Conservation (phyloP, 30 jellyfish, hydroid and myxozoan species). For the Turritopsis rubra region DNA sequence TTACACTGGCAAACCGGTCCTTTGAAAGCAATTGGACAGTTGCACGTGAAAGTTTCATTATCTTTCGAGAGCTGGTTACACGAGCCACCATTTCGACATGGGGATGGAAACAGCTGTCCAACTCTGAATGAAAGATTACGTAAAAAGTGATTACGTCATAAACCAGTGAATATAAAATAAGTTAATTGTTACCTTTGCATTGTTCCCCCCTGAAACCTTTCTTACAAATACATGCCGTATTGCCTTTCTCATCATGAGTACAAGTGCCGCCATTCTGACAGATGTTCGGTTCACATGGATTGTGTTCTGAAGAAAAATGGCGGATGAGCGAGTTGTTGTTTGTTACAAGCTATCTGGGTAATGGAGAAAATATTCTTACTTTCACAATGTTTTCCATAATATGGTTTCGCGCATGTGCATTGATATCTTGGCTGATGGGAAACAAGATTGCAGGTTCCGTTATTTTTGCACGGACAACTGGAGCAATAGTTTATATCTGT, state of each 20-base stretch:
- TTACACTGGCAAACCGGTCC: conserved; percentile 19
- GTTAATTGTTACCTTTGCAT: conserved; percentile 50
- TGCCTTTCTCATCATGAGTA: conserved; percentile 57
- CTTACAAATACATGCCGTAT: conserved; percentile 66
- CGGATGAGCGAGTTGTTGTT: background rate
- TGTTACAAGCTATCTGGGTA: background rate
- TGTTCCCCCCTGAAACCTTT: conserved; percentile 50
- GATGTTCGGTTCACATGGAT: conserved; percentile 85
- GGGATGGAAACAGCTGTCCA: conserved; percentile 6
- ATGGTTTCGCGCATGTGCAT: conserved; percentile 9
- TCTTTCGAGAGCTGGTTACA: background rate
- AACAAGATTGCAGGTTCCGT: conserved; percentile 8
- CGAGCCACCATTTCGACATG: conserved; percentile 18
- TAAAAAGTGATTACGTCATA: background rate
- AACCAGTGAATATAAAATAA: background rate
- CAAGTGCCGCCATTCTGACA: conserved; percentile 70
- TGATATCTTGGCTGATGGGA: background rate
- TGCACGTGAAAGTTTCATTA: conserved; percentile 5
- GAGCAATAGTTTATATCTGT: background rate
- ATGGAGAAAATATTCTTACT: conserved; percentile 6
- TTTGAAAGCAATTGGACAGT: background rate
- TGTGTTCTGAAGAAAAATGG: conserved; percentile 38
- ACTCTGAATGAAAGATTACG: background rate
- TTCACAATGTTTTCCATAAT: conserved; percentile 31
- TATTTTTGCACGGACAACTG: background rate